A percentile compares a stretch with the other conserved stretches of the same genome.
phyloP scores from a whole-genome alignment of 2,888 invertebrate genomes.

The Tolmerus cingulatus region DNA sequence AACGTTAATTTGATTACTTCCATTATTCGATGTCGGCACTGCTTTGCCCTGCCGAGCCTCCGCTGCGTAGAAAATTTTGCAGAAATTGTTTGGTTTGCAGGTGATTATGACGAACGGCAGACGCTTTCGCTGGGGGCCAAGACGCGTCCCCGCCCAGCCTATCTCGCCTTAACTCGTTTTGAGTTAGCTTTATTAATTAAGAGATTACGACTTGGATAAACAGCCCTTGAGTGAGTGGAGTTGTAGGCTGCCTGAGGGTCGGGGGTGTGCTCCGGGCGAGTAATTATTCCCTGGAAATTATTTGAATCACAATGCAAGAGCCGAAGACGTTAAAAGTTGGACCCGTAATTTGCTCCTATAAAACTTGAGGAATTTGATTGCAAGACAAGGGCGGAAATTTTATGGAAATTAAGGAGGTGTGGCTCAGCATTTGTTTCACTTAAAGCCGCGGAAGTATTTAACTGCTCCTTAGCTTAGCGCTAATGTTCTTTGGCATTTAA shows the following conservation, averaged over 20 bases:
- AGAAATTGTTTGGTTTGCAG: constrained; percentile 1
- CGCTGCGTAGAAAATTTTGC: background rate
- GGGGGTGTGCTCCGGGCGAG: background rate
- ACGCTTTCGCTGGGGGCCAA: background rate
- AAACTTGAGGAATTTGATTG: background rate
- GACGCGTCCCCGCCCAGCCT: background rate
- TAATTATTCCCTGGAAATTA: background rate
- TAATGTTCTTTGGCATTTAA: background rate
- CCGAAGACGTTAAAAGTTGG: background rate
- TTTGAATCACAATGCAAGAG: background rate
- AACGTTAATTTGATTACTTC: constrained; percentile 19
- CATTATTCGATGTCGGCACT: constrained; percentile 6
- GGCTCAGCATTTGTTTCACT: background rate
- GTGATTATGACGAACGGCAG: background rate
- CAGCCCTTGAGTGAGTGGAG: background rate
- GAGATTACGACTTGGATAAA: background rate
- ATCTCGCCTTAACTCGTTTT: background rate
- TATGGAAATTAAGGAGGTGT: background rate
- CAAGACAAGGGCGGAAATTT: background rate
- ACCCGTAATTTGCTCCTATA: background rate
- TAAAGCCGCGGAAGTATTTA: background rate
- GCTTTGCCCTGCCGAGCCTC: background rate
- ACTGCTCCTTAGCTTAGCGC: background rate
- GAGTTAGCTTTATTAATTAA: constrained; percentile 2
- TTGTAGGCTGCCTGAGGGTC: background rate